Evolutionary conservation across 1,140 invertebrate species (phyloP), one percentile per base, ranked within the genome.

Genomic region (Coenobita brevimanus): DNA sequence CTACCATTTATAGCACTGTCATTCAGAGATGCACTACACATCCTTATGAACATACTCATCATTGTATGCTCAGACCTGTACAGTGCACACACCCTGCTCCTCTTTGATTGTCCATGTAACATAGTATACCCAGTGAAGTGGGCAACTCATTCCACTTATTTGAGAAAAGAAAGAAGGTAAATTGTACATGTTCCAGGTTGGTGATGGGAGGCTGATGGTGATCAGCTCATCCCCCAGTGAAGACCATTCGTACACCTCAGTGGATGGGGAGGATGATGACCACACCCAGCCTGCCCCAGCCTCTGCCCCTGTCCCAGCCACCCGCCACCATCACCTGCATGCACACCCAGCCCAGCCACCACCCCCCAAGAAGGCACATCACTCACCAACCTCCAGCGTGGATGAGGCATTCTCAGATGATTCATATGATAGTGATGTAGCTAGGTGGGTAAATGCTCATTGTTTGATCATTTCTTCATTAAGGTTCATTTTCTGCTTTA

Each of bases 201-300:
- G 88, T 6, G 85, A 85, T 86, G 57, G 57, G n/a, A 78, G 82
- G n/a, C 85, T 90, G 67, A 94, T 95, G 90, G 94, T 96, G 75
- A 95, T 96, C 60, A 96, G 95, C 8, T 94, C 94, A 69, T 95
- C 94, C 82, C 96, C 96, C 1, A 96, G 95, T 91, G 95, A 96
- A 91, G 96, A 97, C 92, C 96, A 97, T 91, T 96, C 96, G 17
- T 97, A 97, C 90, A 95, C 95, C 79, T 90, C 89, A 54, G 90
- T 89, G 38, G 89, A 90, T 13, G 89, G 90, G 80, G 95, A 95
- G 95, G 96, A 90, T 95, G 96, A 92, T 94, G 95, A 91, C 94
- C 41, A 80, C 38, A 27, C 36, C 33, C 38, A 17, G 21, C 71
- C 33, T 21, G 36, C 27, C 3, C 60, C 92, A 92, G 24, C 38